Conservation (phyloP, 2,888 invertebrate genomes). For the Spicauda simplicius region DNA sequence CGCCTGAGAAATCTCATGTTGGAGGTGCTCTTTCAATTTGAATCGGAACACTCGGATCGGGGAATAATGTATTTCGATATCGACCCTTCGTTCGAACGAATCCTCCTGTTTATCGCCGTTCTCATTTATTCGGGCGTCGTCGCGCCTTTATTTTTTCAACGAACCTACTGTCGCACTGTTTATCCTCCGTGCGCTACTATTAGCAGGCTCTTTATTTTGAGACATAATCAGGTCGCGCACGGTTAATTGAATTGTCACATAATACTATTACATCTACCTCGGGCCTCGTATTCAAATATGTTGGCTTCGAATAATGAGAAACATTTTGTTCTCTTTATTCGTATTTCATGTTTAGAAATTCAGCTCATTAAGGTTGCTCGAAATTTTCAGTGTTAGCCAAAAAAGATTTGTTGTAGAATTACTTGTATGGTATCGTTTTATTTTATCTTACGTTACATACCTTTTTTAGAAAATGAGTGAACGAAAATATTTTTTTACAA, state of each 20-base stretch:
- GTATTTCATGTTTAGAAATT: no score
- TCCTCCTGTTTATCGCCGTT: conserved; percentile 84
- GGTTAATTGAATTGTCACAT: conserved; percentile 75
- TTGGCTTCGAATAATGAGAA: conserved; percentile 2
- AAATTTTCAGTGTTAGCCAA: not conserved
- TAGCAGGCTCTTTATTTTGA: conserved; percentile 78
- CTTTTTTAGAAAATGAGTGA: no score
- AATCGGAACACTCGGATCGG: conserved; percentile 85
- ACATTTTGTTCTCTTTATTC: not conserved
- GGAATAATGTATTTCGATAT: conserved; percentile 85
- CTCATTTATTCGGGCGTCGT: conserved; percentile 84
- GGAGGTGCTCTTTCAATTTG: conserved; percentile 85
- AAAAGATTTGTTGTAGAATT: not conserved
- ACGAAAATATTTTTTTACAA: no score
- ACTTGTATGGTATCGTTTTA: no score
- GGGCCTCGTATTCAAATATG: conserved; percentile 13
- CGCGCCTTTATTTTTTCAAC: conserved; percentile 83
- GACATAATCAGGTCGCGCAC: conserved; percentile 71
- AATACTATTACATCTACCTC: conserved; percentile 53
- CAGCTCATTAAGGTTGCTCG: no score
- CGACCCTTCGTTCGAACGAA: conserved; percentile 81
- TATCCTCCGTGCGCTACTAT: conserved; percentile 76
- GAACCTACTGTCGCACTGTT: conserved; percentile 76
- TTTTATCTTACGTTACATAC: no score
- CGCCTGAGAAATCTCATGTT: conserved; percentile 84